These are phyloP conservation scores for Scrobipalpa atriplicella DNA, from an alignment of 2,888 invertebrate genomes.

Conservation along the genomic window DNA sequence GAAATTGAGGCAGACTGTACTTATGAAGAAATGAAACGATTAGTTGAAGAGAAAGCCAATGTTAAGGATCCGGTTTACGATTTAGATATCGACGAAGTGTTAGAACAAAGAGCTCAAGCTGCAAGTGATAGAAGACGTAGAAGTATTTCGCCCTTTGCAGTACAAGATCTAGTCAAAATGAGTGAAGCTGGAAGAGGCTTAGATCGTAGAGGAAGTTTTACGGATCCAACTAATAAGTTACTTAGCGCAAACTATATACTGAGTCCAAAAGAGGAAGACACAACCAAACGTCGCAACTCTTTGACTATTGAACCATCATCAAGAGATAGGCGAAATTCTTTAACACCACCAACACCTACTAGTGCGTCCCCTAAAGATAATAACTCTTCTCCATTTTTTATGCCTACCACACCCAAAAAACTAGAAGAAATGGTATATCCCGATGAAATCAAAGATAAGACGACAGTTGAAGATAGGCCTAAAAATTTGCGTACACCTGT, in stretches of 20 bases:
- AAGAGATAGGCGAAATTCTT: slow-evolving; percentile 49
- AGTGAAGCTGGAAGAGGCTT: slow-evolving; percentile 45
- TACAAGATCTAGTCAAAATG: slow-evolving; percentile 65
- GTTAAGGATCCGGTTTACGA: slow-evolving; percentile 76
- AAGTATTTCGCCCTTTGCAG: slow-evolving; percentile 79
- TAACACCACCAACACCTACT: slow-evolving; percentile 60
- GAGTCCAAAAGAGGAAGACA: slow-evolving; percentile 70
- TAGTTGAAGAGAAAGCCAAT: slow-evolving; percentile 67
- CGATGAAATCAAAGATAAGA: slow-evolving; percentile 53
- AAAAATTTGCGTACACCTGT: slow-evolving; percentile 54
- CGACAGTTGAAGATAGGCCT: slow-evolving; percentile 45
- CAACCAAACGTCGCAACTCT: slow-evolving; percentile 56
- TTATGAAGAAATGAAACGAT: slow-evolving; percentile 76
- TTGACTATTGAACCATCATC: slow-evolving; percentile 58
- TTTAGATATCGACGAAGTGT: slow-evolving; percentile 69
- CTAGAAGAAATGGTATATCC: slow-evolving; percentile 63
- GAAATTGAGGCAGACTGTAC: slow-evolving; percentile 78
- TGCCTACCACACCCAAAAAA: slow-evolving; percentile 66
- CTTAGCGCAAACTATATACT: slow-evolving; percentile 70
- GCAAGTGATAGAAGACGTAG: slow-evolving; percentile 74
- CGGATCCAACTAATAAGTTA: slow-evolving; percentile 76
- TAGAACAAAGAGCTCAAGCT: slow-evolving; percentile 71
- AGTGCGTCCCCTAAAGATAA: slow-evolving; percentile 64
- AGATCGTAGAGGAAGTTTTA: slow-evolving; percentile 75
- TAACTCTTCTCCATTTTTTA: slow-evolving; percentile 53